Evolutionary conservation across 2,797 vertebrate species (phyloP), one percentile per base, ranked within the genome.

Genomic region (Dallia pectoralis): DNA sequence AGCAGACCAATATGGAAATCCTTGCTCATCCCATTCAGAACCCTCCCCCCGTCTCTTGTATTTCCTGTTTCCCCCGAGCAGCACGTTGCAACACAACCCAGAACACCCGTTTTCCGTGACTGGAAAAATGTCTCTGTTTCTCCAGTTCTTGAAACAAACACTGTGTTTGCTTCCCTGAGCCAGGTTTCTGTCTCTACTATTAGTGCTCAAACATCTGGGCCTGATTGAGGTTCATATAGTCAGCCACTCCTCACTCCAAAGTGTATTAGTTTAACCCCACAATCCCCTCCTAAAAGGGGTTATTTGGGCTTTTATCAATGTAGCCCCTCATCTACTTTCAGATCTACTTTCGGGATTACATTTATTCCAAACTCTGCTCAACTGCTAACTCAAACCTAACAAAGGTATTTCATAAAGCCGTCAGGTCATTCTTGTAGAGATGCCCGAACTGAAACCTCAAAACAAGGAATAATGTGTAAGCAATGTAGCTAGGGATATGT

Each of bases 131-230:
- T 14, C 25, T 61, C 25, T 61, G n/a, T 76, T 77, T 77, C 12
- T 7, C 71, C 81, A 80, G 71, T 59, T 77, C 72, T 78, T 36
- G 65, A 70, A 79, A 77, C 81, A 78, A n/a, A 12, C 69, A 64
- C 11, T 12, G 12, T 67, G 69, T 67, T 71, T 71, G 18, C n/a
- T 68, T 29, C n/a, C n/a, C 47, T 67, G 66, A 86, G 73, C 79
- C 71, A 68, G 63, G 67, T 85, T 79, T 82, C 64, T 72, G 51
- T 77, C 66, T 32, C 66, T 30, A 73, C 74, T n/a, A 77, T 82
- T 40, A 77, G 16, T 78, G 75, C 81, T 62, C 73, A 51, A 72
- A 89, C 89, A 90, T 91, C 89, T 91, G 90, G 86, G 72, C 89
- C 76, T 86, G 82, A 90, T 89, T 71, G 77, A 78, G 65, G 74